phyloP scores from a whole-genome alignment of 2,888 invertebrate genomes.

The Stictocephala bisonia region DNA sequence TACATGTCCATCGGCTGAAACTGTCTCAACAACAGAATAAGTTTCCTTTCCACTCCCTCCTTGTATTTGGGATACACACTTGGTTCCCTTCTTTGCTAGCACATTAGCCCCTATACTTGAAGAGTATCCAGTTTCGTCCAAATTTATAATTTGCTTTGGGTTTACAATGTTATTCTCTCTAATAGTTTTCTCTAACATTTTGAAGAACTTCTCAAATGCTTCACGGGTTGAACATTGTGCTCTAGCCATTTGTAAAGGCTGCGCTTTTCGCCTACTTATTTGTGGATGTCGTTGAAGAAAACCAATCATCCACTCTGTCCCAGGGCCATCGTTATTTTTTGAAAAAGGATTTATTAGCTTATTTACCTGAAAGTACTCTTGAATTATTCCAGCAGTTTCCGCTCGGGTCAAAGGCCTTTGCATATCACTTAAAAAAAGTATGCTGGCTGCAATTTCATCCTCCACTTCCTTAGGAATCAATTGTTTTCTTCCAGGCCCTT shows the following conservation, averaged over 20 bases:
- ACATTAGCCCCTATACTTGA: not conserved
- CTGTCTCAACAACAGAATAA: constrained; percentile 3
- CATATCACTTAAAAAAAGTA: not conserved
- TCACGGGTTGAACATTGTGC: not conserved
- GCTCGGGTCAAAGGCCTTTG: not conserved
- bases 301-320: not conserved
- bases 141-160: not conserved
- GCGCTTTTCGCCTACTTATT: not conserved
- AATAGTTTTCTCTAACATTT: not conserved
- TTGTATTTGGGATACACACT: constrained; percentile 9
- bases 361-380: constrained; percentile 1
- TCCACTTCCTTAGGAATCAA: not conserved
- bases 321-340: not conserved
- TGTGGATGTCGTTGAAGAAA: constrained; percentile 6
- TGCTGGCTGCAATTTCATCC: not conserved
- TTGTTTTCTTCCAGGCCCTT: constrained; percentile 10
- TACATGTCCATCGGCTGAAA: not conserved
- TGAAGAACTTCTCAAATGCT: not conserved
- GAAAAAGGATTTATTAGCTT: not conserved
- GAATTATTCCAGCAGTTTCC: not conserved
- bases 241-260: not conserved
- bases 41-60: constrained; percentile 3
- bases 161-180: not conserved
- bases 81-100: not conserved
- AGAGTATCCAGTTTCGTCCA: constrained; percentile 14